Evolutionary conservation across 1,140 invertebrate species (phyloP).

Genomic region (Caerostris darwini): DNA sequence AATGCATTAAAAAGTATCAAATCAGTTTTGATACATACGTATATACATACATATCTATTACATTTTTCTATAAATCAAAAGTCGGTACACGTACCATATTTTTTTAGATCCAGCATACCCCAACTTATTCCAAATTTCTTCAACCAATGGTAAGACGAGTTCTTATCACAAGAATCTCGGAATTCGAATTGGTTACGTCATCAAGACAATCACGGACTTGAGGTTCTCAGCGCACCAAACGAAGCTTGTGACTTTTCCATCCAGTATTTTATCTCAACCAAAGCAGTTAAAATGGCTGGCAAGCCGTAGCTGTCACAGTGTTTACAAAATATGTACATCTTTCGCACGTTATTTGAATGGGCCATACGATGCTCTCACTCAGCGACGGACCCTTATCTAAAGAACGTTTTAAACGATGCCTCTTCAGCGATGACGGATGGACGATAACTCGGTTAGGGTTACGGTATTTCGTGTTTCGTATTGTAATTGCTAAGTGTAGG

Average conservation of each 20-base stretch:
- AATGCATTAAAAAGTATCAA: too few species aligned
- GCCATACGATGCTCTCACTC: constrained; percentile 40
- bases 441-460: constrained; percentile 43
- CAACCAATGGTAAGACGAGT: not conserved
- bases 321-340: constrained; percentile 75
- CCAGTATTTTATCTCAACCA: not conserved
- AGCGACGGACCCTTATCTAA: constrained; percentile 18
- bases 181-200: constrained; percentile 48
- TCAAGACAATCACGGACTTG: not conserved
- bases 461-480: constrained; percentile 5
- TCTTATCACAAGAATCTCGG: constrained; percentile 51
- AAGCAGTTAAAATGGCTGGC: not conserved
- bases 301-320: constrained; percentile 70
- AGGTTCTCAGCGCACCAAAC: constrained; percentile 27
- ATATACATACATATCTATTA: too few species aligned
- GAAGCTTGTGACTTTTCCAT: constrained; percentile 16
- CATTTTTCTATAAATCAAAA: too few species aligned
- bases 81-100: not conserved
- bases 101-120: not conserved
- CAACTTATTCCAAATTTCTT: not conserved
- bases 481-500: constrained; percentile 47
- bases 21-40: too few species aligned
- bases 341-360: constrained; percentile 65
- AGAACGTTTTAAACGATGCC: constrained; percentile 53
- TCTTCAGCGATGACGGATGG: constrained; percentile 16